Base-by-base conservation (phyloP, 2,888 invertebrate genomes). In the Agonopterix arenella region DNA sequence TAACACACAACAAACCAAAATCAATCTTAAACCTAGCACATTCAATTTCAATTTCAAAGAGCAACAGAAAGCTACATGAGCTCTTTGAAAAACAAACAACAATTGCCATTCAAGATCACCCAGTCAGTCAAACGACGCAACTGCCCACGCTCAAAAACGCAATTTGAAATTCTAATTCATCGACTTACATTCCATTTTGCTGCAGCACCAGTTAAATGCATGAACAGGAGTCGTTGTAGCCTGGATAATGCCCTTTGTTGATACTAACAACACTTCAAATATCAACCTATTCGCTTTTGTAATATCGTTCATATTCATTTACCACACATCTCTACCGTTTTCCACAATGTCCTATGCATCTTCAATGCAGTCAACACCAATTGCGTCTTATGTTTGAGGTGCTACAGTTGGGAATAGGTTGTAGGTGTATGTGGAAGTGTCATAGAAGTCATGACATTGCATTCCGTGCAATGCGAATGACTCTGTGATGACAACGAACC, bases 381-480 rank as follows among this genome's bases (percentile, higher is more conserved):
- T 55, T 57, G 4, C 4, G n/a, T 11, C 36, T 7, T 47, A 52
- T 37, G 43, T n/a, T 36, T 28, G 18, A 52, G 1, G 0, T 0
- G 0, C 0, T 2, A 62, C 68, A 52, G 64, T 70, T 53, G 51
- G 36, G 42, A 55, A 44, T 73, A 2, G 50, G 0, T 54, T 59
- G 52, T 45, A 44, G 45, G 47, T 52, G 55, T 50, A 55, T 49
- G 52, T 67, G 59, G 59, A 66, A 65, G 63, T 65, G 67, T 68
- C 61, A 68, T 55, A 60, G 56, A 56, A 61, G 73, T 80, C 84
- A 78, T 73, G 84, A 84, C 82, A 85, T 85, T 83, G 80, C 83
- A 86, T 86, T 83, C 84, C 84, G 63, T 72, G 66, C 76, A 75
- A 77, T 79, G 85, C 84, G 84, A 86, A 84, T 80, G 85, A 84